These are phyloP conservation scores for Microcaecilia unicolor DNA, from an alignment of 2,797 vertebrate species.

Conservation along the genomic window DNA sequence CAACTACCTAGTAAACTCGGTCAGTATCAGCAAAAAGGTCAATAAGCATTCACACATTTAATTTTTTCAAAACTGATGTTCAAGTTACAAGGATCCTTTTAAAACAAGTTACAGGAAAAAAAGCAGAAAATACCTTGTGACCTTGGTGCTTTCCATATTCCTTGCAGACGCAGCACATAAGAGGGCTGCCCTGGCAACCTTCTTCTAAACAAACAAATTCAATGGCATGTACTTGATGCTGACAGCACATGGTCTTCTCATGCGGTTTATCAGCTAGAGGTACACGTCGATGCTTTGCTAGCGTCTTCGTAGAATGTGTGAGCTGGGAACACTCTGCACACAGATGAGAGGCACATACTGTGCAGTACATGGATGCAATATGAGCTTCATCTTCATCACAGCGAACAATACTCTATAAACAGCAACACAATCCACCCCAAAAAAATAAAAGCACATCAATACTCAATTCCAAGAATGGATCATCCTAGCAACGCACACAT, in stretches of 20 bases:
- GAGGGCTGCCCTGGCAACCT: conserved; percentile 78
- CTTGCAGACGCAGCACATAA: conserved; percentile 98
- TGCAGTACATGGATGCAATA: conserved; percentile 90
- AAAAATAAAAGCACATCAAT: no score
- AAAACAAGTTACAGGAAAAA: not conserved
- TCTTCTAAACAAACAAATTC: conserved; percentile 97
- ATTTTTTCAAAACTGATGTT: no score
- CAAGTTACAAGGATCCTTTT: no score
- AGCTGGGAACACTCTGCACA: conserved; percentile 91
- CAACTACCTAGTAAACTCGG: no score
- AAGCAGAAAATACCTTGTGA: conserved; percentile 73
- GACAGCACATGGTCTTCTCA: conserved; percentile 90
- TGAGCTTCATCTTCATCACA: conserved; percentile 95
- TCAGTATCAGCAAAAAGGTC: no score
- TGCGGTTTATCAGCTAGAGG: conserved; percentile 95
- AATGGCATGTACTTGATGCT: conserved; percentile 96
- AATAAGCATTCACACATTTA: no score
- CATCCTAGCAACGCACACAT: no score
- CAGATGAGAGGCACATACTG: conserved; percentile 92
- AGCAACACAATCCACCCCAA: no score
- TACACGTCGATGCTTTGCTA: conserved; percentile 90
- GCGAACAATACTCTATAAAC: conserved; percentile 76
- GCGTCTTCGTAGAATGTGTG: conserved; percentile 93
- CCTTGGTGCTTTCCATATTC: conserved; percentile 97
- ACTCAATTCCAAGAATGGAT: no score